Evolutionary conservation across 2,888 invertebrate genomes (phyloP).

Genomic region (Scaptomyza flava): DNA sequence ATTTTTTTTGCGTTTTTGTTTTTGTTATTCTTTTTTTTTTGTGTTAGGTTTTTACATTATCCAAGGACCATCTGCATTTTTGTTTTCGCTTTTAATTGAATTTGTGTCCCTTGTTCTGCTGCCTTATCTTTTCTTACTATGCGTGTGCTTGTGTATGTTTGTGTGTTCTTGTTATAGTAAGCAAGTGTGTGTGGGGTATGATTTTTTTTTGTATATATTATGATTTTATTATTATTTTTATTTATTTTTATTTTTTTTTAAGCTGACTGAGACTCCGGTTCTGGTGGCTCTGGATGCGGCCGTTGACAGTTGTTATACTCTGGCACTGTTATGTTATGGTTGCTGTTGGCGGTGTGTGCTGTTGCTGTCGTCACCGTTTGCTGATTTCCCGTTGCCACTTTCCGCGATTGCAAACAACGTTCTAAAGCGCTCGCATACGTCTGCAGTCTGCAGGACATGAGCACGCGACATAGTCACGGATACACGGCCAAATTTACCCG

Average conservation of each 20-base stretch:
- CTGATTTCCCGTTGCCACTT: conserved; percentile 64
- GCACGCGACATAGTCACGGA: conserved; percentile 45
- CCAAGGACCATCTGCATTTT: conserved; percentile 36
- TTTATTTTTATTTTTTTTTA: conserved; percentile 10
- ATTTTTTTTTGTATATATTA: background rate
- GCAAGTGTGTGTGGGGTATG: background rate
- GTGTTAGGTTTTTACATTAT: conserved; percentile 18
- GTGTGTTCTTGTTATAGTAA: background rate
- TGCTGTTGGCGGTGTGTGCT: conserved; percentile 34
- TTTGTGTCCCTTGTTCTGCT: conserved; percentile 18
- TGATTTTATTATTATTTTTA: background rate
- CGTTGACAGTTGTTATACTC: conserved; percentile 48
- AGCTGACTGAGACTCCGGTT: conserved; percentile 39
- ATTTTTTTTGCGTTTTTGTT: conserved; percentile 23
- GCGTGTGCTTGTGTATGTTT: conserved; percentile 4
- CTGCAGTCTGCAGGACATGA: conserved; percentile 67
- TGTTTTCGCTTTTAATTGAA: conserved; percentile 33
- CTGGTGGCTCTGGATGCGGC: conserved; percentile 46
- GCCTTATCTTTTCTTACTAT: conserved; percentile 10
- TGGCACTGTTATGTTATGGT: conserved; percentile 49
- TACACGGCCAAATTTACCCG: conserved; percentile 40
- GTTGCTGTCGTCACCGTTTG: conserved; percentile 54
- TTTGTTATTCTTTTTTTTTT: conserved; percentile 1
- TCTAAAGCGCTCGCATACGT: conserved; percentile 76
- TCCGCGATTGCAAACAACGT: conserved; percentile 76